Conservation (phyloP, 1,140 invertebrate genomes). For the Aplysia californica region DNA sequence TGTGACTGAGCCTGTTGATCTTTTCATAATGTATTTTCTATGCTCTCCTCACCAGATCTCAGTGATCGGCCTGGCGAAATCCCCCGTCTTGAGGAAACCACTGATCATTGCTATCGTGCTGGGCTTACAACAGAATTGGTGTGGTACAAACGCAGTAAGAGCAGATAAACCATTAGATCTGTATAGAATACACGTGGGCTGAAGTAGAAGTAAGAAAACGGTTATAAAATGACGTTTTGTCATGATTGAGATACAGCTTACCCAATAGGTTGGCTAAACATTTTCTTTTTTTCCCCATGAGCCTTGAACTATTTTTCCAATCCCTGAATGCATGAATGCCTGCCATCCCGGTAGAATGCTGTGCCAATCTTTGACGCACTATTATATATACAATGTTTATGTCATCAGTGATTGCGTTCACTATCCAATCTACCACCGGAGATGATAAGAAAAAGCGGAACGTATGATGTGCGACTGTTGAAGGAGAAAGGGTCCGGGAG, state of each 20-base stretch:
- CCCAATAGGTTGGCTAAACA: background rate
- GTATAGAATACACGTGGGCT: background rate
- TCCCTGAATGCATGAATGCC: too few species aligned
- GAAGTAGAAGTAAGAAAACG: background rate
- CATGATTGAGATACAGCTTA: background rate
- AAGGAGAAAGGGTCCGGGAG: too few species aligned
- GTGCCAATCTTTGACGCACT: too few species aligned
- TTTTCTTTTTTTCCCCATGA: background rate
- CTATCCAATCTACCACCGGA: too few species aligned
- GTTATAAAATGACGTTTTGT: background rate
- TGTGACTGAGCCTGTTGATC: background rate
- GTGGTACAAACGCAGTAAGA: slow-evolving; percentile 6
- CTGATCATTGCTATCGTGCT: slow-evolving; percentile 8
- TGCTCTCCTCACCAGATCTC: too few species aligned
- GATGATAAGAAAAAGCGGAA: too few species aligned
- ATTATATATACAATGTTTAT: too few species aligned
- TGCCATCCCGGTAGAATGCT: too few species aligned
- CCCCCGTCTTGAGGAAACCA: background rate
- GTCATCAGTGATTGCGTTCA: too few species aligned
- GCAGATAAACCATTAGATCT: background rate
- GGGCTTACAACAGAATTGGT: slow-evolving; percentile 20
- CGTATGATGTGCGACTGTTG: too few species aligned
- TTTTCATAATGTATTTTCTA: background rate
- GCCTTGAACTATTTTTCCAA: too few species aligned
- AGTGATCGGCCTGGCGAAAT: background rate